These are phyloP conservation scores for Oreocharis arfaki DNA, from an alignment of 2,113 vertebrate genomes.

Conservation along the genomic window DNA sequence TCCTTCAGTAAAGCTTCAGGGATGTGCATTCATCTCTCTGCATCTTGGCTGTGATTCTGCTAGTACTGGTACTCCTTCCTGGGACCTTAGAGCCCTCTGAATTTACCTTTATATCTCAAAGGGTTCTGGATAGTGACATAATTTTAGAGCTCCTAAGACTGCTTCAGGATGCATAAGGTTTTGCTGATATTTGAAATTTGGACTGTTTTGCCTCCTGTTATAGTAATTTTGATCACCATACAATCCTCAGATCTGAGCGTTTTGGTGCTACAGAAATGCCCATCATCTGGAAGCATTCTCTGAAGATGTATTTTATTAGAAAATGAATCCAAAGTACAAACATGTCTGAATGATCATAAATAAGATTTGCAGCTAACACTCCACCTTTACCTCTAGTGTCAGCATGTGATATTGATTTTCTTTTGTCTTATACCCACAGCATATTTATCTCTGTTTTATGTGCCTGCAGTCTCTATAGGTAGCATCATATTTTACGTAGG, in stretches of 20 bases:
- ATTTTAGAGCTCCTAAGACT: background rate
- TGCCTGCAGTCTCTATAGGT: background rate
- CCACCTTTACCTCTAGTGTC: background rate
- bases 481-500: rapidly evolving
- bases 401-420: background rate
- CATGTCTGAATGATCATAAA: background rate
- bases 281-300: background rate
- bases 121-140: background rate
- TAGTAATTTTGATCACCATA: background rate
- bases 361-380: background rate
- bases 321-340: background rate
- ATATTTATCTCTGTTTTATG: background rate
- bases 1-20: background rate
- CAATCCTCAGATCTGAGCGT: background rate
- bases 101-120: background rate
- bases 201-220: background rate
- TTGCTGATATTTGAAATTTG: background rate
- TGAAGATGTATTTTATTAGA: background rate
- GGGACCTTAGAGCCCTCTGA: background rate
- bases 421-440: background rate
- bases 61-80: background rate
- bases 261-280: background rate
- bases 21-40: background rate
- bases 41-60: background rate
- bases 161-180: background rate